These are phyloP conservation scores for Torymus texanus DNA, from an alignment of 2,888 invertebrate species.

Conservation along the genomic window DNA sequence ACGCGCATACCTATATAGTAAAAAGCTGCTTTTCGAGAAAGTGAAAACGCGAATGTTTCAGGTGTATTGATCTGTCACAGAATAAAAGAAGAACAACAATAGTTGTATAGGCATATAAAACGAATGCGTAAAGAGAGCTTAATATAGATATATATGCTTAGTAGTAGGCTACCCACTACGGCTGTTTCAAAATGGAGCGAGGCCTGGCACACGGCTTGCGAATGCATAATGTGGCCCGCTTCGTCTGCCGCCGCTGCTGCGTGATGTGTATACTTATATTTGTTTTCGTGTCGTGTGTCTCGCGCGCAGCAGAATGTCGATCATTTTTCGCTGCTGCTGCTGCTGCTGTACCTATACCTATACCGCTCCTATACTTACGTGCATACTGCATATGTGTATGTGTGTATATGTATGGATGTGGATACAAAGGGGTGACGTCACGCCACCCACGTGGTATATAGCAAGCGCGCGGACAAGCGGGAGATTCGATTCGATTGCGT, in stretches of 20 bases:
- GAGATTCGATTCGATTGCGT: conserved; percentile 39
- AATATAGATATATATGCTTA: no score
- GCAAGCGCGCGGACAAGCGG: conserved; percentile 32
- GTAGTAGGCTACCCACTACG: no score
- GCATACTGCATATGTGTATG: no score
- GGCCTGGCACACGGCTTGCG: conserved; percentile 29
- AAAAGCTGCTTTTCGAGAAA: no score
- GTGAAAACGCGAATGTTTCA: no score
- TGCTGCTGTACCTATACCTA: background rate
- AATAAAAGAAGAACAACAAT: no score
- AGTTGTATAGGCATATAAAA: no score
- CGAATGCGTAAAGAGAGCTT: no score
- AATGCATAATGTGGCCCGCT: conserved; percentile 9
- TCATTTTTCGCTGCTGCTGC: background rate
- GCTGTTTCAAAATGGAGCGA: conserved; percentile 23
- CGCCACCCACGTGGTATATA: conserved; percentile 44
- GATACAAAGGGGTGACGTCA: conserved; percentile 37
- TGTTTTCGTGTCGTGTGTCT: background rate
- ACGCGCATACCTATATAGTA: no score
- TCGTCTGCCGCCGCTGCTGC: no score
- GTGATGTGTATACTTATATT: background rate
- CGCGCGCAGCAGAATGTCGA: background rate
- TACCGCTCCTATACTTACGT: background rate
- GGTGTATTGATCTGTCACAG: no score
- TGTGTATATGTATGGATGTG: conserved; percentile 15